A percentile compares a stretch with the other conserved stretches of the same genome.
phyloP scores from a whole-genome alignment of 2,797 vertebrate species.

The Pseudopleuronectes americanus region DNA sequence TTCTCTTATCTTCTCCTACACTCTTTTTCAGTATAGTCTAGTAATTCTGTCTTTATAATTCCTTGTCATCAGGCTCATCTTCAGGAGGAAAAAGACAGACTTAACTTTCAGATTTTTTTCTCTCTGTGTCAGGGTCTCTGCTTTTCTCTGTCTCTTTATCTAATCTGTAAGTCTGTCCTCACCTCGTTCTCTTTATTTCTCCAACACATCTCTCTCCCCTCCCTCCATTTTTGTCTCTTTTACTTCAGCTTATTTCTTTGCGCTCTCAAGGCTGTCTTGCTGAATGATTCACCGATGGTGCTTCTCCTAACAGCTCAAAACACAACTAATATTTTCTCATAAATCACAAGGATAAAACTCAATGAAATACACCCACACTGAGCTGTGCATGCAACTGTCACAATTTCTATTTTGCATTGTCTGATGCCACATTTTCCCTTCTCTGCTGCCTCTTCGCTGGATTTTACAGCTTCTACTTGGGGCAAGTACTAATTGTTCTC shows the following conservation, averaged over 20 bases:
- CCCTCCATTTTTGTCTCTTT: not conserved
- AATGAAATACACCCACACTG: not conserved
- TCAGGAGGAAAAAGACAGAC: not conserved
- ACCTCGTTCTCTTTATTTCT: slow-evolving; percentile 34
- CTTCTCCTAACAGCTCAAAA: slow-evolving; percentile 15
- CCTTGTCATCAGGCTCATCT: not conserved
- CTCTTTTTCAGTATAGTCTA: slow-evolving; percentile 4
- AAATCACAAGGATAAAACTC: slow-evolving; percentile 22
- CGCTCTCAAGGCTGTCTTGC: slow-evolving; percentile 22
- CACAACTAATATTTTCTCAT: slow-evolving; percentile 14
- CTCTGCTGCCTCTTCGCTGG: slow-evolving; percentile 84
- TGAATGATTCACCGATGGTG: slow-evolving; percentile 14
- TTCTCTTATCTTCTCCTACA: not conserved
- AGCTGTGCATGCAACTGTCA: not conserved
- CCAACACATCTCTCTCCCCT: not conserved
- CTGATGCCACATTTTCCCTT: slow-evolving; percentile 59
- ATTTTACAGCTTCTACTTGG: slow-evolving; percentile 85
- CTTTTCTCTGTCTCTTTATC: slow-evolving; percentile 56
- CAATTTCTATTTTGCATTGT: slow-evolving; percentile 32
- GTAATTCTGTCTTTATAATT: not conserved
- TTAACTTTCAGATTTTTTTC: slow-evolving; percentile 4
- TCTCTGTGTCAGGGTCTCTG: slow-evolving; percentile 1
- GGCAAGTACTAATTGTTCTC: slow-evolving; percentile 90
- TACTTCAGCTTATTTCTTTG: slow-evolving; percentile 5
- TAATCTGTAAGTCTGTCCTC: slow-evolving; percentile 65